Base-by-base conservation (phyloP, 2,113 vertebrate species). In the Neoarius graeffei region DNA sequence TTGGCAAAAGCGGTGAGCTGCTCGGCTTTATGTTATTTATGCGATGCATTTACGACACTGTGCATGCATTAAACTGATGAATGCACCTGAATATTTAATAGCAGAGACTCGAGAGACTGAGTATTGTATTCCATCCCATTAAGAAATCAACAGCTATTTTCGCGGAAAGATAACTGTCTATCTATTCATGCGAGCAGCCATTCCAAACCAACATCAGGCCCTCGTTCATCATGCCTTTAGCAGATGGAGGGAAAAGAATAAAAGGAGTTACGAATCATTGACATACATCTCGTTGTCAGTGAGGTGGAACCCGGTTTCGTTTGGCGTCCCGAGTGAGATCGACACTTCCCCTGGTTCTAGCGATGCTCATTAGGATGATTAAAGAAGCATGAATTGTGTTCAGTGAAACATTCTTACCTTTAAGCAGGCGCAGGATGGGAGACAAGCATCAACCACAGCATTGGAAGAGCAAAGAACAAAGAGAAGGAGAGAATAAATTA, bases 321-420 rank as follows among this genome's bases (percentile, higher is more conserved):
- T 83, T 14, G 15, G 17, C 42, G n/a, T 88, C 57, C 83, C 82
- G 19, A 30, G 56, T 77, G 89, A 85, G 67, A 90, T 86, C 62
- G 54, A 71, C 30, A 56, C 23, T 48, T 81, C 54, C 17, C 59
- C 54, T 15, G 17, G 13, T 74, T 79, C 52, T 57, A 56, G 27
- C 20, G 59, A 25, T 15, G 77, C 52, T 87, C 89, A 81, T 90
- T 90, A 54, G 25, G 56, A 35, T 76, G 69, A 86, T 76, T 89
- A 84, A 86, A 88, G 59, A 60, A 83, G 59, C 66, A 50, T 81
- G 76, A 86, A 88, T 42, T 54, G 27, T 57, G 50, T 60, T 64
- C 85, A 91, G 89, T 25, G 56, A 73, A 82, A 57, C 7, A 54
- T 67, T 93, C 94, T 95, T 94, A 95, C 95, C 95, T 95, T 93